A percentile compares a stretch with the other conserved stretches of the same genome.
phyloP scores from a whole-genome alignment of 2,888 invertebrate species.

The Calliscelio sp. region DNA sequence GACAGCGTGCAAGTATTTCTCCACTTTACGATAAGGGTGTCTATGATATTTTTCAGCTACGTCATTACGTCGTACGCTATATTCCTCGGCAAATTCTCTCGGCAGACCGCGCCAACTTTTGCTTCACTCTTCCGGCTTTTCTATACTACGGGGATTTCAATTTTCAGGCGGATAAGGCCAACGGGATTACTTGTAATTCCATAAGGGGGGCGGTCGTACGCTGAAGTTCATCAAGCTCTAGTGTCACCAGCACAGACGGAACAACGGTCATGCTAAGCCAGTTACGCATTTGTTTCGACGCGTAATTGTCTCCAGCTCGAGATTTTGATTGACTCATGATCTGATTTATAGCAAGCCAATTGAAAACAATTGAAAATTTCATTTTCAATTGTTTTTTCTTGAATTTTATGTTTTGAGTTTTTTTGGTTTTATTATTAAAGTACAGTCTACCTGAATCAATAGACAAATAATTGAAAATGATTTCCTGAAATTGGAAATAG shows the following conservation, averaged over 20 bases:
- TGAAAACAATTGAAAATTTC: too few relatives aligned
- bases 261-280: slow-evolving; percentile 33
- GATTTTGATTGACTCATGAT: slow-evolving; percentile 21
- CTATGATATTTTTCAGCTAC: slow-evolving; percentile 13
- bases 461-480: too few relatives aligned
- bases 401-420: too few relatives aligned
- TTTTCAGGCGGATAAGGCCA: slow-evolving; percentile 43
- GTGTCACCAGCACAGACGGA: slow-evolving; percentile 20
- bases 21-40: slow-evolving; percentile 15
- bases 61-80: slow-evolving; percentile 3
- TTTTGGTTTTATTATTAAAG: too few relatives aligned
- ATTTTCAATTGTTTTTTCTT: too few relatives aligned
- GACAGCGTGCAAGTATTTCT: neutral
- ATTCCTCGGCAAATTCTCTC: neutral
- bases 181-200: slow-evolving; percentile 52
- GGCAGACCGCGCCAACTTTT: slow-evolving; percentile 4
- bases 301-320: slow-evolving; percentile 21
- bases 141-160: slow-evolving; percentile 28
- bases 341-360: neutral
- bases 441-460: too few relatives aligned
- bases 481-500: too few relatives aligned
- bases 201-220: slow-evolving; percentile 30
- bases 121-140: slow-evolving; percentile 10
- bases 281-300: slow-evolving; percentile 22
- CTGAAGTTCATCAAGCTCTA: slow-evolving; percentile 39